Conservation (phyloP, 2,113 vertebrate genomes). For the Leiothrix lutea region DNA sequence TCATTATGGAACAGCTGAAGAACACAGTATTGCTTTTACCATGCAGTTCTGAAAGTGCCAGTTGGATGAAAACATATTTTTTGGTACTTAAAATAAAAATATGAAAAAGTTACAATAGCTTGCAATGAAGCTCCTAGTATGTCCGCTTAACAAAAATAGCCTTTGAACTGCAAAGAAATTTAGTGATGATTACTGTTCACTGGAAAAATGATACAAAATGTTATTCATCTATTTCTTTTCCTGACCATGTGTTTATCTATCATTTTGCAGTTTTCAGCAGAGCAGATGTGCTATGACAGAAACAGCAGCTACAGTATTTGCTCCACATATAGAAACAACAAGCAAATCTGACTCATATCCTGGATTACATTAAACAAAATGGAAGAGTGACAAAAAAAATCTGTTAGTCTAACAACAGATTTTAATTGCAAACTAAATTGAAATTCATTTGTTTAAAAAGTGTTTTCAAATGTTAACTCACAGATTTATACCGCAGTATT, state of each 20-base stretch:
- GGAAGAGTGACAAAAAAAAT: slow-evolving; percentile 69
- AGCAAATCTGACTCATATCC: slow-evolving; percentile 62
- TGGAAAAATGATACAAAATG: slow-evolving; percentile 37
- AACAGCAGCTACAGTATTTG: slow-evolving; percentile 64
- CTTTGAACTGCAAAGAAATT: slow-evolving; percentile 40
- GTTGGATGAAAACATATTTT: neutral
- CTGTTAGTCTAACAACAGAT: slow-evolving; percentile 65
- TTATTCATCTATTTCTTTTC: slow-evolving; percentile 50
- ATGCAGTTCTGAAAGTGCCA: neutral
- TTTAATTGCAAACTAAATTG: slow-evolving; percentile 67
- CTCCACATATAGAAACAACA: slow-evolving; percentile 69
- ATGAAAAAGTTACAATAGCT: slow-evolving; percentile 11
- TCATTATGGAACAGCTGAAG: slow-evolving; percentile 20
- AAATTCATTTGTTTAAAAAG: slow-evolving; percentile 66
- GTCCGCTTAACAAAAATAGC: slow-evolving; percentile 22
- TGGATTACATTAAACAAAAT: slow-evolving; percentile 63
- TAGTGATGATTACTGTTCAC: slow-evolving; percentile 41
- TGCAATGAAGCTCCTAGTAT: slow-evolving; percentile 30
- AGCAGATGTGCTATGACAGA: slow-evolving; percentile 70
- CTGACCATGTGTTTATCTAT: slow-evolving; percentile 68
- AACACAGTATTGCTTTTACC: slow-evolving; percentile 19
- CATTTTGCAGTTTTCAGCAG: slow-evolving; percentile 71
- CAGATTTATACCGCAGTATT: slow-evolving; percentile 22
- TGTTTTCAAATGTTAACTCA: slow-evolving; percentile 57
- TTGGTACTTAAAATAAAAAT: slow-evolving; percentile 30